A percentile compares a stretch with the other conserved stretches of the same genome.
These are phyloP conservation scores for Heliconius aoede DNA, from an alignment of 2,888 invertebrate species.

Conservation along the genomic window DNA sequence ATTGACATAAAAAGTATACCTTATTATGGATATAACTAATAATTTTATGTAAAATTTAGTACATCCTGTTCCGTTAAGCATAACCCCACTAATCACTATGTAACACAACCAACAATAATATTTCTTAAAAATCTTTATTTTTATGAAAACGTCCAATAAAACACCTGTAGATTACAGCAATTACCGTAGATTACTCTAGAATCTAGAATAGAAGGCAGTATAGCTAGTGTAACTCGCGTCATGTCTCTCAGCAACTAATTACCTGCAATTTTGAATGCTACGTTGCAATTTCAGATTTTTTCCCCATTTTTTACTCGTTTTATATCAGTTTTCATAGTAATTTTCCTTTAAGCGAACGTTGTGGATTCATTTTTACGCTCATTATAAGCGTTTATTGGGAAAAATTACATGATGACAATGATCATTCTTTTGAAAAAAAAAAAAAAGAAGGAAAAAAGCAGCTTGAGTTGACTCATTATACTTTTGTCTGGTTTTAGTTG, in stretches of 20 bases:
- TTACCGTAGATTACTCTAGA: not conserved
- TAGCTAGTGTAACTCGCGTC: constrained; percentile 6
- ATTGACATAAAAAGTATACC: too few relatives aligned
- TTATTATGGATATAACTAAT: too few relatives aligned
- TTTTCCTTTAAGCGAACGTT: not conserved
- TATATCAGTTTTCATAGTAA: constrained; percentile 16
- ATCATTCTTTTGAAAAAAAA: too few relatives aligned
- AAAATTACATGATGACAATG: constrained; percentile 11
- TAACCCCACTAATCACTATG: too few relatives aligned
- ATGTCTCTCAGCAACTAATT: constrained; percentile 15
- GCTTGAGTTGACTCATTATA: not conserved
- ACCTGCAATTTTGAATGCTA: constrained; percentile 22
- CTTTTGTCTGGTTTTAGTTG: not conserved
- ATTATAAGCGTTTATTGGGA: not conserved
- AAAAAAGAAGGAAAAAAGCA: not conserved
- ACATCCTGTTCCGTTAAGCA: too few relatives aligned
- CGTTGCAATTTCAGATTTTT: constrained; percentile 25
- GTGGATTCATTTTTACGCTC: constrained; percentile 3
- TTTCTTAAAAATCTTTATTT: not conserved
- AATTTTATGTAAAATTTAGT: too few relatives aligned
- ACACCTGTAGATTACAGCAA: not conserved
- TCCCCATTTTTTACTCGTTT: not conserved
- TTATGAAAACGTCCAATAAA: not conserved
- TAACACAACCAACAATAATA: not conserved
- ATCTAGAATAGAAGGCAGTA: too few relatives aligned